These are phyloP conservation scores for Thryonomys swinderianus DNA, from an alignment of 2,113 vertebrate genomes.

Conservation along the genomic window DNA sequence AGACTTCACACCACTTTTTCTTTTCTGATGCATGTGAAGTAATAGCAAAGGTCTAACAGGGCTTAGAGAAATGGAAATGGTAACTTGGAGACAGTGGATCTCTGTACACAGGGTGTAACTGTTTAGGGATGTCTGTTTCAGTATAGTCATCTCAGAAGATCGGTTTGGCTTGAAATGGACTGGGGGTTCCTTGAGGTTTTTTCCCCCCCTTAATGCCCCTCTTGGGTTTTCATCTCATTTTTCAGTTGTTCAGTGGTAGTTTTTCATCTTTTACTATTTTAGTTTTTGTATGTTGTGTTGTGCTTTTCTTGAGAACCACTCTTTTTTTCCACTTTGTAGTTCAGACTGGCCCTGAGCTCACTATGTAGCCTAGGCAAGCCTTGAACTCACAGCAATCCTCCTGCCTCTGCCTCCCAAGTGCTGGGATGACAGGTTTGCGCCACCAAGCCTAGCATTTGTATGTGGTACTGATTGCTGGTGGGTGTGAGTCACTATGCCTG, in stretches of 20 bases:
- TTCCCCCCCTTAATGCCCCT: not conserved
- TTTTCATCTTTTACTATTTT: slow-evolving; percentile 5
- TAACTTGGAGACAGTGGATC: not conserved
- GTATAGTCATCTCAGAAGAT: not conserved
- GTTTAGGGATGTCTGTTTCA: not conserved
- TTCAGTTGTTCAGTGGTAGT: not conserved
- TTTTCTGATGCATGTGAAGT: not conserved
- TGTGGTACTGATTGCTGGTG: too few relatives aligned
- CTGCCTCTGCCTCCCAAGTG: too few relatives aligned
- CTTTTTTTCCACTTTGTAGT: too few relatives aligned
- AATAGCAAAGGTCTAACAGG: not conserved
- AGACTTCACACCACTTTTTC: not conserved
- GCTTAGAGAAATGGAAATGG: not conserved
- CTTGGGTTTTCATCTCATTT: not conserved
- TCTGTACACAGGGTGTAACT: not conserved
- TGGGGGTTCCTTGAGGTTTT: not conserved
- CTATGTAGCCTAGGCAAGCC: too few relatives aligned
- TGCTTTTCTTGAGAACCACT: not conserved
- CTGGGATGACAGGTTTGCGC: too few relatives aligned
- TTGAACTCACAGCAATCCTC: too few relatives aligned
- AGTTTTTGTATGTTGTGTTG: slow-evolving; percentile 9
- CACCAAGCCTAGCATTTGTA: too few relatives aligned
- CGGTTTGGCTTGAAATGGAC: slow-evolving; percentile 31
- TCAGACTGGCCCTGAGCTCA: too few relatives aligned
- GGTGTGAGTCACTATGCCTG: too few relatives aligned